Conservation (phyloP, 2,113 vertebrate genomes). For the Sisor rabdophorus region DNA sequence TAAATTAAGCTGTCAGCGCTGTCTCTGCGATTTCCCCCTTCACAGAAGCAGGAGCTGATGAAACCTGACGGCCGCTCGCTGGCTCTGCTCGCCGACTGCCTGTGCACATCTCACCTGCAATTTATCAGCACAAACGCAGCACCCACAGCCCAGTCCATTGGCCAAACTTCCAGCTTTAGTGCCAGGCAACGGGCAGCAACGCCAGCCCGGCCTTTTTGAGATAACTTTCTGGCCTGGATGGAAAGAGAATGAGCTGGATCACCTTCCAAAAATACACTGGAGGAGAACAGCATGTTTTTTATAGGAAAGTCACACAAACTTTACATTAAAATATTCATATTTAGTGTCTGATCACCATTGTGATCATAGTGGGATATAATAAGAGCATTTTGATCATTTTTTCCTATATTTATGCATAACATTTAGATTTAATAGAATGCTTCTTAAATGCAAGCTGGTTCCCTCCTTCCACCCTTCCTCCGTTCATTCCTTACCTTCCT, state of each 20-base stretch:
- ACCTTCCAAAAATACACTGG: conserved; percentile 71
- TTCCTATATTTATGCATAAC: background rate
- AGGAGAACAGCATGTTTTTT: conserved; percentile 51
- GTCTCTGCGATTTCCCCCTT: conserved; percentile 71
- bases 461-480: no score
- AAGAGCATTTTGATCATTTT: background rate
- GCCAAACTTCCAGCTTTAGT: conserved; percentile 50
- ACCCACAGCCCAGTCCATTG: conserved; percentile 51
- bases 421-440: no score
- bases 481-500: no score
- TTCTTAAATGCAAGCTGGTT: no score
- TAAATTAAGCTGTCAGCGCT: conserved; percentile 81
- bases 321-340: background rate
- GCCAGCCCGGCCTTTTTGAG: conserved; percentile 58
- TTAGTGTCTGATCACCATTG: background rate
- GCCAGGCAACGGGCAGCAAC: conserved; percentile 51
- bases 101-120: conserved; percentile 73
- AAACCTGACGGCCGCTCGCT: conserved; percentile 74
- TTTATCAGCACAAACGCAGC: conserved; percentile 71
- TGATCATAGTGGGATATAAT: background rate
- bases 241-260: conserved; percentile 62
- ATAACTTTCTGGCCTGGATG: conserved; percentile 47
- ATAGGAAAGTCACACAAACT: conserved; percentile 2
- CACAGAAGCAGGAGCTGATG: conserved; percentile 72
- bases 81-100: conserved; percentile 77